phyloP scores from a whole-genome alignment of 2,888 invertebrate genomes.

The Chrysodeixis includens region DNA sequence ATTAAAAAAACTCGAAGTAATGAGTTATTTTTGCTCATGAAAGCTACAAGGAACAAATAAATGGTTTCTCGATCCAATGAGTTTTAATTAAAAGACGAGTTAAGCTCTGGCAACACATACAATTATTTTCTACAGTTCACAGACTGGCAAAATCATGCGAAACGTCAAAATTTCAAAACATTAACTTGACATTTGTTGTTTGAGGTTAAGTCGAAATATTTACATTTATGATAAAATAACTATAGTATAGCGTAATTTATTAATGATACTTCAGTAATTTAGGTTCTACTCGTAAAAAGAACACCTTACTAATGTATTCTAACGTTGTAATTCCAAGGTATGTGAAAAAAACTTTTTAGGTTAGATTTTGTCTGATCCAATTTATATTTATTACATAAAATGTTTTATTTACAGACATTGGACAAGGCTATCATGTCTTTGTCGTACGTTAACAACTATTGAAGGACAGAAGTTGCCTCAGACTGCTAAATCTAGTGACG shows the following conservation, averaged over 20 bases:
- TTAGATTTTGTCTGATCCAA: constrained; percentile 26
- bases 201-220: constrained; percentile 38
- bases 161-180: constrained; percentile 24
- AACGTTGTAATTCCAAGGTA: constrained; percentile 71
- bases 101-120: too few relatives aligned
- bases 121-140: too few relatives aligned
- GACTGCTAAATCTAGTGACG: constrained; percentile 73
- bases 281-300: background rate
- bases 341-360: constrained; percentile 37
- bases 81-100: too few relatives aligned
- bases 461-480: constrained; percentile 82
- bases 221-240: background rate
- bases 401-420: constrained; percentile 73
- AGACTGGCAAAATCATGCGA: background rate
- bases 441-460: constrained; percentile 74
- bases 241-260: background rate
- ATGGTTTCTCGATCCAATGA: too few relatives aligned
- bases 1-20: too few relatives aligned
- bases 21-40: too few relatives aligned
- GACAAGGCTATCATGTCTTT: constrained; percentile 75
- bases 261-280: background rate
- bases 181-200: constrained; percentile 17
- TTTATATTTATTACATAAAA: constrained; percentile 29
- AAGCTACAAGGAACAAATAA: too few relatives aligned
- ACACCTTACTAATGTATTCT: constrained; percentile 68